A percentile compares a stretch with the other conserved stretches of the same genome.
These are phyloP conservation scores for Periophthalmus modestus DNA, from an alignment of 2,113 vertebrate genomes.

Conservation along the genomic window DNA sequence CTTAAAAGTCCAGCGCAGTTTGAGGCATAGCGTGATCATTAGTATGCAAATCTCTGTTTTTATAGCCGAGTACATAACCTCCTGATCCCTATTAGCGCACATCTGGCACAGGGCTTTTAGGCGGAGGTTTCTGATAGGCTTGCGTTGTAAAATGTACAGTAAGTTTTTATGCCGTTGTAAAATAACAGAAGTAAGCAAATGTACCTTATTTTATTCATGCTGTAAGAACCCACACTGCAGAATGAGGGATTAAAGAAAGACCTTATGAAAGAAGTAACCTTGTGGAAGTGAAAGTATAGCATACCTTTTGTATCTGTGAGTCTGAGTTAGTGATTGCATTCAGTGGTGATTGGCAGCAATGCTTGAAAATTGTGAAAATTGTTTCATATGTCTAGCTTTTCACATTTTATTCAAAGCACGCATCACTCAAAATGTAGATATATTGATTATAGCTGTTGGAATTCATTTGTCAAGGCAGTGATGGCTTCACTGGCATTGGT, in stretches of 20 bases:
- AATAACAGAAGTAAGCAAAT: slow-evolving; percentile 4
- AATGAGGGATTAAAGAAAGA: not conserved
- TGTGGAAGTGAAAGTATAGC: not conserved
- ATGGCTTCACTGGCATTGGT: not conserved
- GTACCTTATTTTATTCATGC: not conserved
- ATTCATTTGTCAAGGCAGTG: not conserved
- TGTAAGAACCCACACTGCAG: too few relatives aligned
- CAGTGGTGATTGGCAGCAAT: not conserved
- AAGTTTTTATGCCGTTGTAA: not conserved
- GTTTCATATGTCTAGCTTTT: not conserved
- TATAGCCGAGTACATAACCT: slow-evolving; percentile 13
- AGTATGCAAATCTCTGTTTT: slow-evolving; percentile 30
- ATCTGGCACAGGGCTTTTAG: slow-evolving; percentile 12
- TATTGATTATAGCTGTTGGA: not conserved
- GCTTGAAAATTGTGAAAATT: not conserved
- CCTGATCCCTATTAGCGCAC: not conserved
- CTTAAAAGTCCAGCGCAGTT: slow-evolving; percentile 32
- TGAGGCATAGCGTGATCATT: slow-evolving; percentile 23
- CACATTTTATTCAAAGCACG: not conserved
- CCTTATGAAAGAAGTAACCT: not conserved
- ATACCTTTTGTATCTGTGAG: not conserved
- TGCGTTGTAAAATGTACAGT: not conserved
- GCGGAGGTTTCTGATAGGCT: slow-evolving; percentile 5
- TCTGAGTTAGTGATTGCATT: not conserved
- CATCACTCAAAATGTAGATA: not conserved